Evolutionary conservation across 1,140 invertebrate species (phyloP).

Genomic region (Achroia grisella): DNA sequence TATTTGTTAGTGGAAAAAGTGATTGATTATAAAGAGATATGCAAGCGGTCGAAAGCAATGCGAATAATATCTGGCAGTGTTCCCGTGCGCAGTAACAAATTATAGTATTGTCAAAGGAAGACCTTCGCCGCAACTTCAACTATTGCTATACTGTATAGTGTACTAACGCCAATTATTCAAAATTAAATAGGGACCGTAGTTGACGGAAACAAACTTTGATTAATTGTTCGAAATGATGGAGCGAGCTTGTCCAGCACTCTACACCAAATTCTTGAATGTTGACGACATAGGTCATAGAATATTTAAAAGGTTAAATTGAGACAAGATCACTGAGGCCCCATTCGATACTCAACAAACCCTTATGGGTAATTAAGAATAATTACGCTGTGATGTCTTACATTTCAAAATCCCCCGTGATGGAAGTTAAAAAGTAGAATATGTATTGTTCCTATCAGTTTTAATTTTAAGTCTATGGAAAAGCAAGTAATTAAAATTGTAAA

Average conservation of each 20-base stretch:
- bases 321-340: slow-evolving; percentile 1
- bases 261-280: background rate
- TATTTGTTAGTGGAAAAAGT: background rate
- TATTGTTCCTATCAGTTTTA: too few species aligned
- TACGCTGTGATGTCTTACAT: too few species aligned
- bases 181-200: too few species aligned
- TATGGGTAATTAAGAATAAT: too few species aligned
- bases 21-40: background rate
- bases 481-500: too few species aligned
- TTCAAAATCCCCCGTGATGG: too few species aligned
- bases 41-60: slow-evolving; percentile 7
- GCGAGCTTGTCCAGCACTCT: background rate
- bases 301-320: slow-evolving; percentile 1
- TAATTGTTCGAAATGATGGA: too few species aligned
- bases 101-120: slow-evolving; percentile 3
- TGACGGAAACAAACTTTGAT: background rate
- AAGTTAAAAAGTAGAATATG: too few species aligned
- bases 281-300: slow-evolving; percentile 1
- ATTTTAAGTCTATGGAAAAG: too few species aligned
- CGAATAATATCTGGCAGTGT: slow-evolving; percentile 13
- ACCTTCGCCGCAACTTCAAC: slow-evolving; percentile 2
- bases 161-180: too few species aligned
- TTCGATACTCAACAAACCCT: background rate
- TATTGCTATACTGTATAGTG: too few species aligned
- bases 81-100: slow-evolving; percentile 7